Percentiles rank a stretch among this genome's conserved stretches.
These are phyloP conservation scores for Lamprotornis superbus DNA, from an alignment of 2,113 vertebrate species.

Conservation along the genomic window DNA sequence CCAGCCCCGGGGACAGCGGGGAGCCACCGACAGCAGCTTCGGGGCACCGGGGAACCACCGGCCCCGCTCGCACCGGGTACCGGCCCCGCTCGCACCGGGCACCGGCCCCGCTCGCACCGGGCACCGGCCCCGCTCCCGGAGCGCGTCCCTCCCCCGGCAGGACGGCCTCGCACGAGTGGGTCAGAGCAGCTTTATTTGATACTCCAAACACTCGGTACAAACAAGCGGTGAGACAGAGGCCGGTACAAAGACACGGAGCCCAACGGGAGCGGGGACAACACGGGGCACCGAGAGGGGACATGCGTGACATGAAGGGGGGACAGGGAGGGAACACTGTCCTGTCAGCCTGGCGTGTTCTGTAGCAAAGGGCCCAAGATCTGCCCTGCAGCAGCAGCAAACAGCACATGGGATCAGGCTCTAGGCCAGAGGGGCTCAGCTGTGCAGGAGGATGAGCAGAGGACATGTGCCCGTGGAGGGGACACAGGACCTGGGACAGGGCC, in stretches of 20 bases:
- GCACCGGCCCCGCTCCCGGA: too few relatives aligned
- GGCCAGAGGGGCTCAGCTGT: neutral
- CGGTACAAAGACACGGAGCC: neutral
- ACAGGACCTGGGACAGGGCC: fast-evolving
- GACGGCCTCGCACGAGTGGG: neutral
- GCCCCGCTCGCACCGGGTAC: too few relatives aligned
- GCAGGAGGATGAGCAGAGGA: neutral
- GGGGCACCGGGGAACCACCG: too few relatives aligned
- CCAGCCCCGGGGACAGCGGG: too few relatives aligned
- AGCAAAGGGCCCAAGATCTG: fast-evolving
- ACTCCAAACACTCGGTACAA: conserved; percentile 60
- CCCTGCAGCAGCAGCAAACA: fast-evolving
- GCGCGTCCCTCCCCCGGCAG: neutral
- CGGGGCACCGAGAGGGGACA: too few relatives aligned
- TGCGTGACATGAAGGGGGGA: fast-evolving
- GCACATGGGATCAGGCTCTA: fast-evolving
- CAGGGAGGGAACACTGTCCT: neutral
- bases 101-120: too few relatives aligned
- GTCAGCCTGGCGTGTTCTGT: neutral
- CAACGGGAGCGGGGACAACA: neutral
- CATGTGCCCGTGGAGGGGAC: neutral
- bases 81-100: neutral
- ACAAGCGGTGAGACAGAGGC: conserved; percentile 23
- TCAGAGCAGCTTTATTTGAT: conserved; percentile 55
- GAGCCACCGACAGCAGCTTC: too few relatives aligned